Evolutionary conservation across 2,797 vertebrate genomes (phyloP).

Genomic region (Pogoniulus pusillus): DNA sequence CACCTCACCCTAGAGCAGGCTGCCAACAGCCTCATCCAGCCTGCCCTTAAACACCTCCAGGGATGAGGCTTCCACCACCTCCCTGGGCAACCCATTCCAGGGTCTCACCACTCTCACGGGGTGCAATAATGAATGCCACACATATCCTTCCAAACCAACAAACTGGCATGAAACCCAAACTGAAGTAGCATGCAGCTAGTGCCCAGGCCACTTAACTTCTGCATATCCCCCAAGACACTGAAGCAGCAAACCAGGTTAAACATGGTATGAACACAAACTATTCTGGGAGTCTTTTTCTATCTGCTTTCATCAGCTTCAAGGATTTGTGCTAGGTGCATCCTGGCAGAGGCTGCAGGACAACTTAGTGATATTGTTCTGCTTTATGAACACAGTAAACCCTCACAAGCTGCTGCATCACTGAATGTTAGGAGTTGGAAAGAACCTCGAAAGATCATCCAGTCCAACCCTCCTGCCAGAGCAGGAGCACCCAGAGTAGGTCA

Average conservation of each 20-base stretch:
- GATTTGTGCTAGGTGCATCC: background rate
- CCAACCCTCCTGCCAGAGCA: no score
- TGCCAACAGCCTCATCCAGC: no score
- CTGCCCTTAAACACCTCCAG: no score
- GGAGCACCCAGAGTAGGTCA: no score
- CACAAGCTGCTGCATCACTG: background rate
- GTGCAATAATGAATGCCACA: background rate
- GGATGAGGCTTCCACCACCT: no score
- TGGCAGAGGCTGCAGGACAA: background rate
- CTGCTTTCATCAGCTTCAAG: background rate
- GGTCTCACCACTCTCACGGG: no score
- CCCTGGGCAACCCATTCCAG: no score
- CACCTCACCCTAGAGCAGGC: no score
- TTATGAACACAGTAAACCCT: background rate
- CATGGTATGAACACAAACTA: no score
- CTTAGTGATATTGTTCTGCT: background rate
- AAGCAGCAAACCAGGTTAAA: background rate
- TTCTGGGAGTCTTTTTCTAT: no score
- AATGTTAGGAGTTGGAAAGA: no score
- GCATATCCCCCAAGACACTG: background rate
- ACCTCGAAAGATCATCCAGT: no score
- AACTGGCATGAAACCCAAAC: background rate
- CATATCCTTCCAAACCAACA: background rate
- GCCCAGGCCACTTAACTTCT: background rate
- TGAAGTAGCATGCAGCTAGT: background rate